Conservation (phyloP, 1,140 invertebrate species). For the Thaumatotibia leucotreta region DNA sequence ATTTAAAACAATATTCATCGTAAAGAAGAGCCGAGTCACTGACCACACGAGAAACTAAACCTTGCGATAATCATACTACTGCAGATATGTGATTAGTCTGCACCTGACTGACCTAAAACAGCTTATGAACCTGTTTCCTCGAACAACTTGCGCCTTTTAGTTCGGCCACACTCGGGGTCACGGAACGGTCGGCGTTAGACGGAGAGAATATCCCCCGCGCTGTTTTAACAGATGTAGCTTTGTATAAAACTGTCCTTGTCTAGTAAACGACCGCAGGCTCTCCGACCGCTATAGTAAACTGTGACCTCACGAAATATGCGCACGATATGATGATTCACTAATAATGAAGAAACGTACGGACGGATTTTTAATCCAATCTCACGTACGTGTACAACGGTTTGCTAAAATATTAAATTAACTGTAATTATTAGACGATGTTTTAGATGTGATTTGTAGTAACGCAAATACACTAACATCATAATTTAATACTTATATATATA, state of each 20-base stretch:
- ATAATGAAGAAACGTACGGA: constrained; percentile 57
- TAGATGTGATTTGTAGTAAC: no score
- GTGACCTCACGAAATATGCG: constrained; percentile 73
- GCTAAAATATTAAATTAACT: neutral
- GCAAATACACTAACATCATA: no score
- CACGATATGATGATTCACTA: constrained; percentile 70
- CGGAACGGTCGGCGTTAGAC: constrained; percentile 65
- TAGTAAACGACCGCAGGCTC: constrained; percentile 60
- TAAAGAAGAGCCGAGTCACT: constrained; percentile 46
- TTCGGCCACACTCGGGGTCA: constrained; percentile 42
- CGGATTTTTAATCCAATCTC: constrained; percentile 24
- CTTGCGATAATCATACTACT: constrained; percentile 71
- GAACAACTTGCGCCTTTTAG: neutral
- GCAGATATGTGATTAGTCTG: constrained; percentile 69
- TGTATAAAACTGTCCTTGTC: constrained; percentile 41
- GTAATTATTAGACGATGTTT: neutral
- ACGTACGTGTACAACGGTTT: neutral
- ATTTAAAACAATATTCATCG: constrained; percentile 10
- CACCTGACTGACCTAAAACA: neutral
- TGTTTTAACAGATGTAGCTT: constrained; percentile 29
- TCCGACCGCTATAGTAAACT: constrained; percentile 73
- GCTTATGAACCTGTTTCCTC: neutral
- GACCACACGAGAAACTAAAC: constrained; percentile 63
- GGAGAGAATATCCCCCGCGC: constrained; percentile 36
- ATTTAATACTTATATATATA: neutral